Evolutionary conservation across 92 coral and sea anemone genomes (phyloP), one percentile per base, ranked within the genome.

Genomic region (Micromussa lordhowensis): DNA sequence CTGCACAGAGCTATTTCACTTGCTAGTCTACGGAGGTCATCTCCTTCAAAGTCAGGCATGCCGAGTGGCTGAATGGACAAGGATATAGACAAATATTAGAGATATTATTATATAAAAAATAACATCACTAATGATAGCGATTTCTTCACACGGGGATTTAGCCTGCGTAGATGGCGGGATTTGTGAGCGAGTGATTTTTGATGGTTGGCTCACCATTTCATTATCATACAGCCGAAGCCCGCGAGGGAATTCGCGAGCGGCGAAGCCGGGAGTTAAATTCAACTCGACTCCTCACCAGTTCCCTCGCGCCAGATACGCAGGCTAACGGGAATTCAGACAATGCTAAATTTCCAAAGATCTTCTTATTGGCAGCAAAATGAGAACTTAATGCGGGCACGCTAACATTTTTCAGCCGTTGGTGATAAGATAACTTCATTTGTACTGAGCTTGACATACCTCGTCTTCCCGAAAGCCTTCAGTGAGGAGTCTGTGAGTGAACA

Each of bases 1-100:
- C 99, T 94, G 57, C 99, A 98, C 83, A 94, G 84, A 21, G 99
- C 96, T 35, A 98, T 96, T 82, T 98, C 99, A 87, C 96, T 96
- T 59, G 95, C 99, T 44, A 98, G 88, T 36, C 98, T 95, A 44
- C 98, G 97, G 4, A 98, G 94, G 78, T 98, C 99, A 85, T 98
- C 98, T 19, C 99, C 99, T 58, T 98, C 99, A 75, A 96, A 92
- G 14, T 92, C 95, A 11, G 99, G 99, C 92, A 96, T 90, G 72
- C 97, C 96, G 61, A 98, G 82, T 1, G 96, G 95, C 96, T 93
- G 82, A 81, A 63, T 68, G 85, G 18, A 77, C 71, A 64, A 81
- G 68, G 1, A 64, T 28, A 48, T n/a, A 18, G 24, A 72, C 16
- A 29, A 44, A 51, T 17, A 74, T 34, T 32, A 5, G 36, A 58